Conservation (phyloP, 2,113 vertebrate species). For the Protobothrops mucrosquamatus region DNA sequence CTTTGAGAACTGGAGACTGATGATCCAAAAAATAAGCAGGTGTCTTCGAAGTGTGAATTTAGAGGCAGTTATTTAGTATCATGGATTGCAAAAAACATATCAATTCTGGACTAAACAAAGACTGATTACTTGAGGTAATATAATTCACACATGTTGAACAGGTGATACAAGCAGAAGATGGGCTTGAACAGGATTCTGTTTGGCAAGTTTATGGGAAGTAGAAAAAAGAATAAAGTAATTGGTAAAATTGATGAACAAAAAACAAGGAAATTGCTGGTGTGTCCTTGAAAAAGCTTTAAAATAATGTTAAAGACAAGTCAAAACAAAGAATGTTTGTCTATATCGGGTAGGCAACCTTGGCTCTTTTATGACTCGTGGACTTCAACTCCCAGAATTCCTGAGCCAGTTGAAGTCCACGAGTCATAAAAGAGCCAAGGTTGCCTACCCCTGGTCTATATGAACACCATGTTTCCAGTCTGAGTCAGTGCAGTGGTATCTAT, state of each 20-base stretch:
- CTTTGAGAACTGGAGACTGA: not conserved
- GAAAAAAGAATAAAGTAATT: not conserved
- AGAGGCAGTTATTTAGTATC: not conserved
- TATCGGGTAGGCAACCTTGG: not conserved
- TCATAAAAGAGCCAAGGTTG: no score
- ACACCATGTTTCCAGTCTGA: not conserved
- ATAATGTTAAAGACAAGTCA: not conserved
- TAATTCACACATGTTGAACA: not conserved
- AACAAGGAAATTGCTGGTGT: not conserved
- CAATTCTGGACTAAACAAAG: not conserved
- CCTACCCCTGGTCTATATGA: not conserved
- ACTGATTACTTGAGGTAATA: not conserved
- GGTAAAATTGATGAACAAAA: not conserved
- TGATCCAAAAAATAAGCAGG: not conserved
- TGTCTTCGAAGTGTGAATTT: not conserved
- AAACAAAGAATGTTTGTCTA: not conserved
- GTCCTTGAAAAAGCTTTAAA: not conserved
- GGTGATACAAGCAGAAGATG: not conserved
- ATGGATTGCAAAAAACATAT: not conserved
- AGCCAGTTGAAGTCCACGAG: no score
- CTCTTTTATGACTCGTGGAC: no score
- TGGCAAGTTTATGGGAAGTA: not conserved
- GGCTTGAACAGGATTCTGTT: not conserved
- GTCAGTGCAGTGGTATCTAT: not conserved
- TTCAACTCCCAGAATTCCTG: no score